phyloP scores from a whole-genome alignment of 1,140 invertebrate genomes.

The Bombus consobrinus region DNA sequence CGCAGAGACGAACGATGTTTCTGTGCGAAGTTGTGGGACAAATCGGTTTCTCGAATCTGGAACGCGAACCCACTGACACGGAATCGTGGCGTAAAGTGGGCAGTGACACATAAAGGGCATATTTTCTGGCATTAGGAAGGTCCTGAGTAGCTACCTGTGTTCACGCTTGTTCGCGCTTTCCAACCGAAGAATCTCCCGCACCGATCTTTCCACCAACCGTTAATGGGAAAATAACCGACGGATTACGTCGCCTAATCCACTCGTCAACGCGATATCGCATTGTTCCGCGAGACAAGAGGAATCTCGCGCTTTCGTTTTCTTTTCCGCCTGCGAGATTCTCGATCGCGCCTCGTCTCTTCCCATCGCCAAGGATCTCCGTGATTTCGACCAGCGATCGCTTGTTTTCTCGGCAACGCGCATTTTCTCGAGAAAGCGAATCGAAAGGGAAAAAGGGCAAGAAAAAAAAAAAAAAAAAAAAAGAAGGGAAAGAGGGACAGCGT shows the following conservation, averaged over 20 bases:
- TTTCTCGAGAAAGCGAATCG: neutral
- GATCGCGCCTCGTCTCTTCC: neutral
- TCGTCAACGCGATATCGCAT: constrained; percentile 67
- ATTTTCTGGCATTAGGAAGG: constrained; percentile 78
- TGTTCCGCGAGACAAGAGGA: constrained; percentile 46
- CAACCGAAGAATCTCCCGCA: constrained; percentile 67
- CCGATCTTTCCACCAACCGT: constrained; percentile 62
- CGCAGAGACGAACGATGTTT: neutral
- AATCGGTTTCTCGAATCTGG: neutral
- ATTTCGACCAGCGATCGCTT: too few species aligned
- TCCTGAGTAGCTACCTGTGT: constrained; percentile 79
- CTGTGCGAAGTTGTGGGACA: neutral
- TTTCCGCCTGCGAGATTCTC: constrained; percentile 8
- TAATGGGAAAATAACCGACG: constrained; percentile 70
- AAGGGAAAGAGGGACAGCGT: neutral
- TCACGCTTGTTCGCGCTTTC: constrained; percentile 74
- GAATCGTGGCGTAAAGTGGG: constrained; percentile 76
- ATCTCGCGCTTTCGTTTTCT: constrained; percentile 14
- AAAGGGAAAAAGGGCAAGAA: neutral
- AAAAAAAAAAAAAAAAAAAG: neutral
- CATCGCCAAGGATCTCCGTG: neutral
- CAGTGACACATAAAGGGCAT: constrained; percentile 83
- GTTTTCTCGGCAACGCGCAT: neutral
- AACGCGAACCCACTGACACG: constrained; percentile 56
- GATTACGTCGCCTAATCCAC: constrained; percentile 69